Percentiles rank a stretch among this genome's conserved stretches.
phyloP scores from a whole-genome alignment of 2,888 invertebrate genomes.

The Arrhopalites spinosus region DNA sequence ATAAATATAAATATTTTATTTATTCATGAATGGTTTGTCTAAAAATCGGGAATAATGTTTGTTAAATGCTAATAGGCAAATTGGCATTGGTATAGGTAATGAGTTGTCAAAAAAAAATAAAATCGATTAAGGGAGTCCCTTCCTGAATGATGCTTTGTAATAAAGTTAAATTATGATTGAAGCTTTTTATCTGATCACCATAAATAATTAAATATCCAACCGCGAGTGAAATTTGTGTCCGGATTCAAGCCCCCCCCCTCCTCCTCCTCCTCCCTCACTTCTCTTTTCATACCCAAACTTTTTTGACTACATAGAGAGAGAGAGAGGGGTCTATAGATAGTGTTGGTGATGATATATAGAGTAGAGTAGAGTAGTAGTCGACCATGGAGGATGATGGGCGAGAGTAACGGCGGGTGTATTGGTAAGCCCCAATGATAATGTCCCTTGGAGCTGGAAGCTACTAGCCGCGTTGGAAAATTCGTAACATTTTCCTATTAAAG shows the following conservation, averaged over 20 bases:
- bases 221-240: no score
- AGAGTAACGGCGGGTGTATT: neutral
- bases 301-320: neutral
- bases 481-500: constrained; percentile 29
- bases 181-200: constrained; percentile 29
- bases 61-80: no score
- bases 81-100: no score
- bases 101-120: neutral
- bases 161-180: constrained; percentile 34
- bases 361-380: no score
- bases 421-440: neutral
- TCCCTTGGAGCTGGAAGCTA: neutral
- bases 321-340: neutral
- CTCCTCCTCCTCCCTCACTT: neutral
- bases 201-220: constrained; percentile 31
- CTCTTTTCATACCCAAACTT: neutral
- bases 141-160: constrained; percentile 21
- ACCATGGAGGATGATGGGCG: neutral
- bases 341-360: no score
- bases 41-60: no score
- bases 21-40: no score
- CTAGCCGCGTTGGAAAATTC: neutral
- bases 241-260: neutral
- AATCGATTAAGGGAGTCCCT: constrained; percentile 2
- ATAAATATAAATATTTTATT: no score